Percentiles rank a stretch among this genome's conserved stretches.
Conservation (phyloP, 1,140 invertebrate species). For the Lepidurus packardi region DNA sequence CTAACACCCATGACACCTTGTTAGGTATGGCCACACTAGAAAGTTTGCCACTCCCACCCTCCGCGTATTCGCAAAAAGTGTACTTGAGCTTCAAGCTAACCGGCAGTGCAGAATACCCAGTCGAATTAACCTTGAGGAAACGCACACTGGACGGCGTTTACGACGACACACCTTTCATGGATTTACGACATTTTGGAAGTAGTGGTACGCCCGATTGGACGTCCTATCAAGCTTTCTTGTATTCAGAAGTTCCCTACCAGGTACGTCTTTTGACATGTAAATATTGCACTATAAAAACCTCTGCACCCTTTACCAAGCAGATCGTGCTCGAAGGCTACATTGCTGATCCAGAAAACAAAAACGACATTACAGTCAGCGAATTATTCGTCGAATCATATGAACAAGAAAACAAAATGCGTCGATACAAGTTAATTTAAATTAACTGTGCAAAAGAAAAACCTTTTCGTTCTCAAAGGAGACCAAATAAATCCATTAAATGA, state of each 20-base stretch:
- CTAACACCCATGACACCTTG: background rate
- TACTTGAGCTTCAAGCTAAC: background rate
- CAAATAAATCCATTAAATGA: too few species aligned
- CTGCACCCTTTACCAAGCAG: background rate
- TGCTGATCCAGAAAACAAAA: background rate
- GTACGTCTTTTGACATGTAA: background rate
- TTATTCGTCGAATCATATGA: background rate
- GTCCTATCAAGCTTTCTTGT: background rate
- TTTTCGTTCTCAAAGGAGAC: too few species aligned
- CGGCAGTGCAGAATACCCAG: background rate
- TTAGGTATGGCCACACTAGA: conserved; percentile 4
- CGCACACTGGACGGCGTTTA: background rate
- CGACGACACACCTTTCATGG: background rate
- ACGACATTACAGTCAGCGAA: background rate
- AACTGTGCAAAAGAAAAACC: too few species aligned
- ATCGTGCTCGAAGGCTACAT: conserved; percentile 10
- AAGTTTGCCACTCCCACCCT: background rate
- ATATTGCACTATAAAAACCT: background rate
- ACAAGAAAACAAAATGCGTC: background rate
- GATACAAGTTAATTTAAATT: background rate
- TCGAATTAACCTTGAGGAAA: background rate
- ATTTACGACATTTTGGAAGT: conserved; percentile 18
- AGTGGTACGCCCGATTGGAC: conserved; percentile 7
- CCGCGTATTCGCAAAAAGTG: background rate
- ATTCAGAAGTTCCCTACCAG: background rate